phyloP scores from a whole-genome alignment of 2,113 vertebrate genomes.

The Eidolon helvum region DNA sequence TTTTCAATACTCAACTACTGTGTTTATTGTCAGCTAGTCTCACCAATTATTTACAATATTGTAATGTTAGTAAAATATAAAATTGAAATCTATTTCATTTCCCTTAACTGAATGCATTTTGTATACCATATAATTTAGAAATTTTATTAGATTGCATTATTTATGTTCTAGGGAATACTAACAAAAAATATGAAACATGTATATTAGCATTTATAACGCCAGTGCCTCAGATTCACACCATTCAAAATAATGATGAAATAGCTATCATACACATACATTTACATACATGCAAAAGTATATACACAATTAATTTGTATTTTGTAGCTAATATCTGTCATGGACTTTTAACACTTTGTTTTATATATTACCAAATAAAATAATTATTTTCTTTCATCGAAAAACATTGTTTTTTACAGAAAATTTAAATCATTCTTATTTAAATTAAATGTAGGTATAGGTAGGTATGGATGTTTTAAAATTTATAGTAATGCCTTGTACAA shows the following conservation, averaged over 20 bases:
- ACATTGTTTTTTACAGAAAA: neutral
- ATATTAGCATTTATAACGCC: neutral
- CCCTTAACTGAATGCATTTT: neutral
- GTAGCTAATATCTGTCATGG: neutral
- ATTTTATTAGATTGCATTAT: neutral
- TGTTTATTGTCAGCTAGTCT: neutral
- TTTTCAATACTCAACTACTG: neutral
- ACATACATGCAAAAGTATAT: neutral
- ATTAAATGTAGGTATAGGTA: neutral
- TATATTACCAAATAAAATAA: neutral
- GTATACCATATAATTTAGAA: neutral
- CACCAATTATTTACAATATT: neutral
- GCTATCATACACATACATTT: neutral
- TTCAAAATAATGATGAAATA: neutral
- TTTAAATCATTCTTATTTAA: neutral
- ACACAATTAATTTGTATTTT: neutral
- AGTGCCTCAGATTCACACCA: neutral
- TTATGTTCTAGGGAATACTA: neutral
- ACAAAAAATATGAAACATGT: neutral
- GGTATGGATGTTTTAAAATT: neutral
- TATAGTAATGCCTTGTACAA: neutral
- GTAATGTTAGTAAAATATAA: neutral
- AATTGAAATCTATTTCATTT: neutral
- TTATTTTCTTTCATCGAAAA: neutral
- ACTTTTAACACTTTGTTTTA: neutral